A percentile compares a stretch with the other conserved stretches of the same genome.
These are phyloP conservation scores for Bergia sp. DNA, from an alignment of 92 coral and sea anemone species.

Conservation along the genomic window DNA sequence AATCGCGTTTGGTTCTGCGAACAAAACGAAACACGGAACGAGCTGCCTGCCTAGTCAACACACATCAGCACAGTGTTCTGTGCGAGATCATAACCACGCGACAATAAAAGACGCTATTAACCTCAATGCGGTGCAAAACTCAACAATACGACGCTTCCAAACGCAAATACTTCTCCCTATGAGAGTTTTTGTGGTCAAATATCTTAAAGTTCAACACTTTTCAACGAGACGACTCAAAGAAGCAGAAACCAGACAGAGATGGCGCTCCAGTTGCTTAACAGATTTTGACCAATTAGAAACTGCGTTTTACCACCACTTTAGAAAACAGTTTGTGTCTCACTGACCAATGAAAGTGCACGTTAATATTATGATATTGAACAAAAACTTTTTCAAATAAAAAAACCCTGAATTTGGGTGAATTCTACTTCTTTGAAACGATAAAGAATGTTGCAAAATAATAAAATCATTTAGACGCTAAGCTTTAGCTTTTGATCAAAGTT, in stretches of 20 bases:
- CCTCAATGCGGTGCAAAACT: not conserved
- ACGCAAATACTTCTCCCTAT: not conserved
- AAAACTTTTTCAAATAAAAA: too few relatives aligned
- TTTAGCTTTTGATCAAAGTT: not conserved
- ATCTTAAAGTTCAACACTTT: constrained; percentile 1
- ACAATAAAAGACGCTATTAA: not conserved
- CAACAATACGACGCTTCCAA: not conserved
- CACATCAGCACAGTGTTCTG: constrained; percentile 31
- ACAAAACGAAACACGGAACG: constrained; percentile 19
- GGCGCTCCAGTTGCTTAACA: constrained; percentile 24
- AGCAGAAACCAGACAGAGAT: constrained; percentile 4
- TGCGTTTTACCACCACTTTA: not conserved
- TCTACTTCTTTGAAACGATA: not conserved
- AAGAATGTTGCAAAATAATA: not conserved
- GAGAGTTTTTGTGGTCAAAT: not conserved
- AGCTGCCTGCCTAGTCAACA: constrained; percentile 13
- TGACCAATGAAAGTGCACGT: constrained; percentile 3
- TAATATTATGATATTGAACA: not conserved
- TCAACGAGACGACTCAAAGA: constrained; percentile 30
- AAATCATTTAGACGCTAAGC: not conserved
- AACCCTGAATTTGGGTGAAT: not conserved
- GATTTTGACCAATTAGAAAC: constrained; percentile 22
- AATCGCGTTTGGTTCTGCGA: constrained; percentile 8
- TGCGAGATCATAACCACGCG: constrained; percentile 34
- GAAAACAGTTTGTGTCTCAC: not conserved